Base-by-base conservation (phyloP, 2,797 vertebrate species). In the Hypotaenidia philippensis region DNA sequence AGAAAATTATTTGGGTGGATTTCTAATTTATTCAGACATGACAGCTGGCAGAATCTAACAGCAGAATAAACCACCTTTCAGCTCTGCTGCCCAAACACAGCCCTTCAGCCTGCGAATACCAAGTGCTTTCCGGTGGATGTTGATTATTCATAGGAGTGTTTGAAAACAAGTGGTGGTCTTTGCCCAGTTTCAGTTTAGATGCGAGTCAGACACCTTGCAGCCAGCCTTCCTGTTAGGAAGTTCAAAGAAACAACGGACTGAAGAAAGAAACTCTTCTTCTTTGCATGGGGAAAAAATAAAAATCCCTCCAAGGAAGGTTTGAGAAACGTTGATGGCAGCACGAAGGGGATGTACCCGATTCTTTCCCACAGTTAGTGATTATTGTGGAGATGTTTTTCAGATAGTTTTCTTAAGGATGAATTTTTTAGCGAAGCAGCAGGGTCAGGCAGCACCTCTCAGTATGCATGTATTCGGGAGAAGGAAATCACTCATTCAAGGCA, bases 21-120 rank as follows among this genome's bases (percentile, higher is more conserved):
- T 94, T 86, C 41, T 86, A 60, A 32, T 86, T 81, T 75, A 81
- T 81, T 90, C 77, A 78, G 56, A 69, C 1, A 4, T 55, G 91
- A 86, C 50, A 87, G 72, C 90, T 96, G 69, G 74, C 83, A 82
- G 44, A 89, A 69, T 63, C 61, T 75, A 83, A 40, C 31, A 79
- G 77, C 8, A 69, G 55, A 90, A 87, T 78, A 84, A 93, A 60
- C 38, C 38, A 88, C 45, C 77, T 86, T 88, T 90, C 85, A 96
- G 79, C 90, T 94, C 77, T 69, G 52, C 80, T 95, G 89, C 92
- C 76, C 82, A 85, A 86, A 94, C 83, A 85, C 41, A 80, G 50
- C 72, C 72, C 69, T 92, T 89, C 61, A 77, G 60, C 50, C 34
- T 64, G 50, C 5, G 4, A 72, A 74, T 85, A 94, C 47, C 66